Evolutionary conservation across 2,888 invertebrate genomes (phyloP).

Genomic region (Tillus elongatus): DNA sequence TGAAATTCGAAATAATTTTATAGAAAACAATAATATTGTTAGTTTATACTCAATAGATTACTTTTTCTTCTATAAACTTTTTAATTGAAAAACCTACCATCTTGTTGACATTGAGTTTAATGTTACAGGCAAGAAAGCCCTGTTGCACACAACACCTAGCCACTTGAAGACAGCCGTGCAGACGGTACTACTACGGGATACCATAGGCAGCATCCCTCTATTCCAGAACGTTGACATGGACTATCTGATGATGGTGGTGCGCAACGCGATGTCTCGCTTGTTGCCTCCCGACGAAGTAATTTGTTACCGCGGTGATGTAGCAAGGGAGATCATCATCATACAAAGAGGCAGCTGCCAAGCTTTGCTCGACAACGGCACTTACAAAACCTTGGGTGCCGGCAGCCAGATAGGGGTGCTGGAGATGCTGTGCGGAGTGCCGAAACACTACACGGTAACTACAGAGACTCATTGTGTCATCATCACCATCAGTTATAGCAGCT

Average conservation of each 20-base stretch:
- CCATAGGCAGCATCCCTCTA: conserved; percentile 39
- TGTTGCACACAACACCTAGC: too few relatives aligned
- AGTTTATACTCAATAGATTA: too few relatives aligned
- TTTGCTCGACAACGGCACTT: conserved; percentile 36
- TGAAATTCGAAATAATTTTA: too few relatives aligned
- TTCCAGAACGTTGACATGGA: conserved; percentile 37
- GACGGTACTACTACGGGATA: conserved; percentile 43
- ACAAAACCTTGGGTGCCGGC: conserved; percentile 39
- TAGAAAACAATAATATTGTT: too few relatives aligned
- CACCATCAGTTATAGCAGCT: conserved; percentile 42
- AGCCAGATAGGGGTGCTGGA: conserved; percentile 42
- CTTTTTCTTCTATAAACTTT: too few relatives aligned
- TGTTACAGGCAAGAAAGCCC: too few relatives aligned
- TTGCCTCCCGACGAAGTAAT: conserved; percentile 44
- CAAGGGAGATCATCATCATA: conserved; percentile 46
- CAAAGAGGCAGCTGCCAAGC: conserved; percentile 44
- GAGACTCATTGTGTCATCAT: conserved; percentile 47
- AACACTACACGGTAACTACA: conserved; percentile 45
- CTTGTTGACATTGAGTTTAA: too few relatives aligned
- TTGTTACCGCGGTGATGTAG: conserved; percentile 45
- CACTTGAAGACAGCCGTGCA: conserved; percentile 36
- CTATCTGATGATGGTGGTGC: conserved; percentile 37
- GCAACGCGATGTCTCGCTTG: conserved; percentile 23
- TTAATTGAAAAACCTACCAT: too few relatives aligned
- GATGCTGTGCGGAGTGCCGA: conserved; percentile 46